These are phyloP conservation scores for Ahaetulla prasina DNA, from an alignment of 2,113 vertebrate species.

Conservation along the genomic window DNA sequence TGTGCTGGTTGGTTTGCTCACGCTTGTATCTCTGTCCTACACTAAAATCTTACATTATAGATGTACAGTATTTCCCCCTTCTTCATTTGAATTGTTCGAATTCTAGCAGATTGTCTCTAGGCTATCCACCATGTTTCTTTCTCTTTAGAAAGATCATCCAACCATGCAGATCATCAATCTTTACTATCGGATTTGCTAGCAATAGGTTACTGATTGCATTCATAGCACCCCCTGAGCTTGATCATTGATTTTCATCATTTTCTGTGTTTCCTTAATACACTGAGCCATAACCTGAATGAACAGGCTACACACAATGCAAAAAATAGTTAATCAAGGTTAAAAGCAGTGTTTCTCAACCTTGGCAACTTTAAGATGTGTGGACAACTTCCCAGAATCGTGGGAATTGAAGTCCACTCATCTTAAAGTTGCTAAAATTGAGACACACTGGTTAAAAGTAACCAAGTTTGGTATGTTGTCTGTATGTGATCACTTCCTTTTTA, in stretches of 20 bases:
- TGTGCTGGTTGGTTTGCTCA: neutral
- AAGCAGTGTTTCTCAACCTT: neutral
- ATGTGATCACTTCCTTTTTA: neutral
- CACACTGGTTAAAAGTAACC: neutral
- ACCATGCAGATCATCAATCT: neutral
- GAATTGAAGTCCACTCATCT: neutral
- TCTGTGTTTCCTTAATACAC: neutral
- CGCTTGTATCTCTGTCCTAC: neutral
- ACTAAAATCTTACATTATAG: neutral
- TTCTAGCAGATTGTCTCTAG: neutral
- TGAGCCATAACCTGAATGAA: neutral
- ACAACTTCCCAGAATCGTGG: neutral
- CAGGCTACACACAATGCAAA: neutral
- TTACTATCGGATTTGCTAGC: neutral
- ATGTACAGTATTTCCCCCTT: no score
- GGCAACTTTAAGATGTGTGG: neutral
- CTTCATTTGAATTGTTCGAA: neutral
- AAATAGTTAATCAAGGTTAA: neutral
- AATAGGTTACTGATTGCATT: neutral
- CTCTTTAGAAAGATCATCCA: neutral
- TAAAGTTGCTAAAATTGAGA: neutral
- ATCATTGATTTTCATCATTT: neutral
- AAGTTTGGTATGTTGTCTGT: neutral
- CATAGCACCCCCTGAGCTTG: neutral
- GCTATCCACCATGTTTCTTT: neutral